Evolutionary conservation across 1,140 invertebrate genomes (phyloP), one percentile per base, ranked within the genome.

Genomic region (Proales similis): DNA sequence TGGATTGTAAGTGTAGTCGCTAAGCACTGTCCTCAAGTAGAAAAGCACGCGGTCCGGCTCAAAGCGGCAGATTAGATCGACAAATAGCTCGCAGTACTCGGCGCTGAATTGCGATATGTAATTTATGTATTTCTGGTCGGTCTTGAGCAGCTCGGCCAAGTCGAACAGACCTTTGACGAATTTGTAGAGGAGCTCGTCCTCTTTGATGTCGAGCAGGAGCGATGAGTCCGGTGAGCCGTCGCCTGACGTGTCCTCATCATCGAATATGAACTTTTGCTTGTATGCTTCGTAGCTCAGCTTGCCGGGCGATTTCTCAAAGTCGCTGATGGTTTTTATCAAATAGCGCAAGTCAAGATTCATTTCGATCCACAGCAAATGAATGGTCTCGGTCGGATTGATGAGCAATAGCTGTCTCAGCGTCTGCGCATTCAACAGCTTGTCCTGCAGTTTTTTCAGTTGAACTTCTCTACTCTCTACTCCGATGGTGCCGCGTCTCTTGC

Each of bases 41-140:
- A 66, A 71, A 66, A 49, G 72, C n/a, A 79, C 79, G 51, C 74
- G 72, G 24, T 73, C 69, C 1, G 80, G 76, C 46, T 82, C 77
- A 69, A 81, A 74, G 64, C 80, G 73, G 67, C 85, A 86, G 77
- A 86, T 80, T 2, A 87, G 73, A 47, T 82, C 78, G 43, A 88
- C 78, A 68, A 84, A 76, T 4, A 70, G 57, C 60, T 77, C 74
- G 57, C 71, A 64, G 14, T 74, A 68, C 5, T 68, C 46, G 3
- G 72, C 68, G 14, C 74, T 72, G 11, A 76, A 65, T 47, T 65
- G 46, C 11, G n/a, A 62, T 32, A 47, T 63, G 32, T 72, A 70
- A 42, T 68, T 69, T 0, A 57, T 0, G 24, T 57, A 57, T 42
- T 57, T 57, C 11, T 29, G 33, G n/a, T 57, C 26, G 27, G 51